Evolutionary conservation across 2,113 vertebrate species (phyloP), one percentile per base, ranked within the genome.

Genomic region (Microcebus lehilahytsara): DNA sequence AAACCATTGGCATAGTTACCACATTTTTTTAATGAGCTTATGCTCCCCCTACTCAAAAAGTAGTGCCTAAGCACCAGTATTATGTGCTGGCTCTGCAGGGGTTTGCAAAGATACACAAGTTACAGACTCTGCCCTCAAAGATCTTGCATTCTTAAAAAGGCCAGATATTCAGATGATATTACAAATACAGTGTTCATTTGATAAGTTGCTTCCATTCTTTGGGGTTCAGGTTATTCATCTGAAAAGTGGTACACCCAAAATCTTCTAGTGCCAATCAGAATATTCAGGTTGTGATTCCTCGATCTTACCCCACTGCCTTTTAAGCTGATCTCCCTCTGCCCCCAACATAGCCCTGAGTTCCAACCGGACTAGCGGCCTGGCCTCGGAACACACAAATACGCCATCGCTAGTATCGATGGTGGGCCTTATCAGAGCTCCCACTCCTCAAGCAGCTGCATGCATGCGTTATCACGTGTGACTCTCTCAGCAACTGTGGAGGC

Each of bases 381-480:
- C 67, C 22, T 66, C 60, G 17, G 32, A 56, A 32, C 1, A 4
- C 60, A 64, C 56, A 30, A 16, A 9, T 53, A 25, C n/a, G 9
- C 2, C 1, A 14, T 11, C 66, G 4, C 22, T 20, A 14, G 11
- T n/a, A 13, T 12, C 27, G 3, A 40, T 4, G 30, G 9, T 19
- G 9, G 3, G 3, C 62, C 20, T 67, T 10, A 32, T 17, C 32
- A 16, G 74, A 16, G n/a, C 7, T 66, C 20, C 3, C 40, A 27
- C 25, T 20, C 34, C 46, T 5, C 77, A 34, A 49, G 34, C 71
- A 60, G 49, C 32, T 19, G 5, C 62, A 2, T 1, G 0, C 5
- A 4, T 20, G 12, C 14, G 5, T 9, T 4, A 20, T 40, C 37
- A 60, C 71, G 60, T 49, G 81, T 46, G 90, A 80, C 23, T 10